These are phyloP conservation scores for Hermodice carunculata DNA, from an alignment of 2,888 invertebrate species.

Conservation along the genomic window DNA sequence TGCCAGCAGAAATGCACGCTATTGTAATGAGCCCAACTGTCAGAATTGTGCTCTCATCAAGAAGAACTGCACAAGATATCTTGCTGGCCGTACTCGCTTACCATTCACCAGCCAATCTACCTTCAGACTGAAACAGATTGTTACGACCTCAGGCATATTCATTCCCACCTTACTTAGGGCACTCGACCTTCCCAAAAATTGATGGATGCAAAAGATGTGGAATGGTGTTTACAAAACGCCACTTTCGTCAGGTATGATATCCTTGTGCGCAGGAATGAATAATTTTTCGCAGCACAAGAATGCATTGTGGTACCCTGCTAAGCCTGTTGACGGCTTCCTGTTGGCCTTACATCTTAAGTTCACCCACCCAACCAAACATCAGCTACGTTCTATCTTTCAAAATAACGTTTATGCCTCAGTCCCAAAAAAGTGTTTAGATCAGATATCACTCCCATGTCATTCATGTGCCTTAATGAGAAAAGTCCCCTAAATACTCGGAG, in stretches of 20 bases:
- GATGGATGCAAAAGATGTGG: constrained; percentile 39
- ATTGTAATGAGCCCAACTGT: constrained; percentile 33
- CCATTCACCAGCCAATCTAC: constrained; percentile 32
- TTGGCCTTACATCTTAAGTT: constrained; percentile 43
- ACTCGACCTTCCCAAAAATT: constrained; percentile 44
- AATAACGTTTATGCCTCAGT: constrained; percentile 41
- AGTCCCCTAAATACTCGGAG: constrained; percentile 23
- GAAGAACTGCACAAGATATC: background rate
- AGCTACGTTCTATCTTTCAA: constrained; percentile 35
- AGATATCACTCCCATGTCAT: constrained; percentile 33
- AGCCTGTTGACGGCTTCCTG: constrained; percentile 37
- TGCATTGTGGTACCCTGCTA: constrained; percentile 38
- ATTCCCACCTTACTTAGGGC: constrained; percentile 41
- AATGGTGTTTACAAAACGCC: constrained; percentile 16
- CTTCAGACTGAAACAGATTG: constrained; percentile 42
- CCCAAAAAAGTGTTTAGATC: constrained; percentile 25
- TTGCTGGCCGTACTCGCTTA: background rate
- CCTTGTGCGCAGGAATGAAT: constrained; percentile 17
- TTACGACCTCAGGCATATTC: constrained; percentile 39
- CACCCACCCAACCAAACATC: constrained; percentile 41
- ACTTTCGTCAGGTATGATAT: constrained; percentile 35
- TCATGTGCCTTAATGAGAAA: constrained; percentile 38
- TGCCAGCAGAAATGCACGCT: constrained; percentile 35
- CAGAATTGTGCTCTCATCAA: constrained; percentile 34
- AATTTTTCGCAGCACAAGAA: constrained; percentile 30